These are phyloP conservation scores for Amblyjoppa fuscipennis DNA, from an alignment of 2,888 invertebrate species.

Conservation along the genomic window DNA sequence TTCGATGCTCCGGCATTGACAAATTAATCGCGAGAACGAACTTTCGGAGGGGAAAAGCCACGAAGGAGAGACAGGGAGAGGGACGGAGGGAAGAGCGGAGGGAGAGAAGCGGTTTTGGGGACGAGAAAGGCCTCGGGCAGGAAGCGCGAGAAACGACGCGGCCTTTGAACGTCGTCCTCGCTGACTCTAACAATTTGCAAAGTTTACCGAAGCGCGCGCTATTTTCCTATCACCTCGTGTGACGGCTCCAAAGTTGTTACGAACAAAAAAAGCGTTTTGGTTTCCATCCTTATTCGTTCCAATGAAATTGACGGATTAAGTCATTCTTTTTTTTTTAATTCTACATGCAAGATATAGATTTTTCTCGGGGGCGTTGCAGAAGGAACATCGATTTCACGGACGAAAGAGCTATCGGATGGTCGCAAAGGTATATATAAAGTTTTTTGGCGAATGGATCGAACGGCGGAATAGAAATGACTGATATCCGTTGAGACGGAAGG, in stretches of 20 bases:
- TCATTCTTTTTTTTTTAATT: slow-evolving; percentile 52
- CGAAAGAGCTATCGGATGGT: slow-evolving; percentile 38
- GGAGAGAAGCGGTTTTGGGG: slow-evolving; percentile 31
- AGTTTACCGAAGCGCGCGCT: slow-evolving; percentile 58
- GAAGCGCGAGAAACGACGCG: slow-evolving; percentile 32
- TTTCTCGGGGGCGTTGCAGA: slow-evolving; percentile 3
- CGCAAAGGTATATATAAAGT: slow-evolving; percentile 18
- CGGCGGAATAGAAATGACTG: slow-evolving; percentile 9
- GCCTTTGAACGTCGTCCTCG: slow-evolving; percentile 55
- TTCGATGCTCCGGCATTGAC: slow-evolving; percentile 59
- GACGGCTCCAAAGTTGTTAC: background rate
- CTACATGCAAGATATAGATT: background rate
- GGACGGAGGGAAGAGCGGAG: slow-evolving; percentile 11
- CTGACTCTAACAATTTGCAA: slow-evolving; percentile 60
- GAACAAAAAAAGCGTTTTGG: background rate
- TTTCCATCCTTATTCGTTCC: slow-evolving; percentile 40
- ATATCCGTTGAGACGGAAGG: slow-evolving; percentile 53
- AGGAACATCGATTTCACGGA: slow-evolving; percentile 45
- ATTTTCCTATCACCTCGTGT: slow-evolving; percentile 1
- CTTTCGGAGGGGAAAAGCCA: slow-evolving; percentile 29
- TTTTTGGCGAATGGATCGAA: slow-evolving; percentile 36
- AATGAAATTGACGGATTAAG: slow-evolving; percentile 42
- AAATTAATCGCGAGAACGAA: slow-evolving; percentile 64
- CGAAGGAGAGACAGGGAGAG: slow-evolving; percentile 1
- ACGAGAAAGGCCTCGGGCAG: slow-evolving; percentile 15